Base-by-base conservation (phyloP, 2,888 invertebrate species). In the Lasius fuliginosus region DNA sequence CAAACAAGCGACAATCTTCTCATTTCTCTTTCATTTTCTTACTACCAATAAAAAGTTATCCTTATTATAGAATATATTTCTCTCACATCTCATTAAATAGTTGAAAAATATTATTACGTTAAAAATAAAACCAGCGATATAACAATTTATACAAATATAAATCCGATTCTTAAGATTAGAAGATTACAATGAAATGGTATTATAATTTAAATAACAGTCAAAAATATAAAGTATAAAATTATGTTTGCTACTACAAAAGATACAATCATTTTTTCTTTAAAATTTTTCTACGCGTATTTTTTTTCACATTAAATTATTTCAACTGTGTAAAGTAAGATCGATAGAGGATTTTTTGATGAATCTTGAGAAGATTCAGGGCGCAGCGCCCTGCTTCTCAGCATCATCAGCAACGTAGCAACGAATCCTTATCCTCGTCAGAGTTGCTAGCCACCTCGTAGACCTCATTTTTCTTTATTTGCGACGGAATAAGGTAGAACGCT, bases 401-500 rank as follows among this genome's bases (percentile, higher is more conserved):
- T 27, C 4, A 60, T 46, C 27, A 23, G 36, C 27, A 23, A 65
- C 23, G n/a, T 23, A 62, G n/a, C 30, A 62, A 27, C 15, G 23
- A 75, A 65, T 67, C 49, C n/a, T 40, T 12, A 40, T 77, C 40
- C 40, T 56, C 40, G 27, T 40, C 27, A 30, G 27, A 18, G 27
- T 42, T 40, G 56, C 30, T 30, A 69, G 27, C 27, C 76, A 27
- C 3, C 15, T 74, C 65, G 42, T 53, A 69, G 64, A 58, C 30
- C 60, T 71, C 82, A 84, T 89, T 87, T 86, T 89, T 88, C 84
- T 75, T 87, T 86, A 88, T 89, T 89, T 88, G 85, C 84, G 77
- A 49, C 27, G 62, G 84, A 87, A 83, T 84, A 86, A 88, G 79
- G 71, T 75, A 67, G 85, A 64, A 77, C 65, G 85, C 67, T 86